These are phyloP conservation scores for Scyliorhinus canicula DNA, from an alignment of 2,797 vertebrate genomes.

Conservation along the genomic window DNA sequence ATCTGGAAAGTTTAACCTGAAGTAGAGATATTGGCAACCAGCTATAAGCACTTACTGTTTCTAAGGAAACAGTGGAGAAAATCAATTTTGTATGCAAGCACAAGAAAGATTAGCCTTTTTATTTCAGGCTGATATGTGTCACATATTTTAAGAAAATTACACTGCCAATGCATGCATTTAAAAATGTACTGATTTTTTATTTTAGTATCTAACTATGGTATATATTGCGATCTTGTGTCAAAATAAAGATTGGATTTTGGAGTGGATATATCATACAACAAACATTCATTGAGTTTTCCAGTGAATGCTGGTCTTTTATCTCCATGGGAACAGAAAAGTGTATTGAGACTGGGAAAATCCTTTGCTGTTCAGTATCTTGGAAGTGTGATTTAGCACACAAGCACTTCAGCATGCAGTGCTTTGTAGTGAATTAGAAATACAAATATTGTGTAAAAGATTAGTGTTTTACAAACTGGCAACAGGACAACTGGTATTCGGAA, in stretches of 20 bases:
- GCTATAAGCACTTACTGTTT: not conserved
- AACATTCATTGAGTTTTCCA: not conserved
- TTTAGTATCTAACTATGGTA: not conserved
- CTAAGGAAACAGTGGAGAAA: constrained; percentile 21
- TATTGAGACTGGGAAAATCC: not conserved
- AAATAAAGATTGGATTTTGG: not conserved
- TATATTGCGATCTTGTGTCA: not conserved
- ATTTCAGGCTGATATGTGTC: not conserved
- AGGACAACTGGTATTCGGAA: not conserved
- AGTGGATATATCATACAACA: not conserved
- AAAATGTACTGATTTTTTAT: not conserved
- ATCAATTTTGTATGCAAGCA: constrained; percentile 10
- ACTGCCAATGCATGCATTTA: not conserved
- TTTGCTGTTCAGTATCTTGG: not conserved
- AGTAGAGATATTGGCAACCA: not conserved
- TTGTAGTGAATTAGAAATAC: not conserved
- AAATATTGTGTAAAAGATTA: constrained; percentile 8
- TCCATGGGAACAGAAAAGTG: not conserved
- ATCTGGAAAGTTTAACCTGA: constrained; percentile 15
- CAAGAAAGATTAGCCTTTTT: constrained; percentile 15
- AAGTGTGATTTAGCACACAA: not conserved
- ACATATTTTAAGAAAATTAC: not conserved
- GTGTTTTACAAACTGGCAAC: not conserved
- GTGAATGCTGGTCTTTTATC: not conserved
- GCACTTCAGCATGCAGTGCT: not conserved